A percentile compares a stretch with the other conserved stretches of the same genome.
phyloP scores from a whole-genome alignment of 1,140 invertebrate genomes.

The Zaprionus inermis region DNA sequence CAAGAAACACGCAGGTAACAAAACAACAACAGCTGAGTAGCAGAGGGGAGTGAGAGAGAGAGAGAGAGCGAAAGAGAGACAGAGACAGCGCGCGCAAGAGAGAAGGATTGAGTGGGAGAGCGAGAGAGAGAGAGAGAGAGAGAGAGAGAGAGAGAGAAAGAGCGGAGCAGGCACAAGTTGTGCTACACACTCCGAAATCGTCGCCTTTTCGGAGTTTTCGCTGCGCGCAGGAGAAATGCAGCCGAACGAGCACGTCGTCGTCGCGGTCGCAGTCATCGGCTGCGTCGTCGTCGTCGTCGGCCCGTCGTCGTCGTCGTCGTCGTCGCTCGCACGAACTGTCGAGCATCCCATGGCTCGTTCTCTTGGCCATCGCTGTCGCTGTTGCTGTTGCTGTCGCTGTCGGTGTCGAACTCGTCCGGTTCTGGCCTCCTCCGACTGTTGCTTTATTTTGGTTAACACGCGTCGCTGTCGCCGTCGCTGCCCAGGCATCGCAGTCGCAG shows the following conservation, averaged over 20 bases:
- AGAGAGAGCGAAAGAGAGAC: slow-evolving; percentile 18
- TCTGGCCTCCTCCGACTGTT: slow-evolving; percentile 69
- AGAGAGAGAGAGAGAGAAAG: background rate
- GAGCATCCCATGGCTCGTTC: slow-evolving; percentile 43
- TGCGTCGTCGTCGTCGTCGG: slow-evolving; percentile 24
- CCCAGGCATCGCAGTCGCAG: slow-evolving; percentile 8
- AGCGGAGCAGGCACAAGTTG: slow-evolving; percentile 54
- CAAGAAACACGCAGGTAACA: slow-evolving; percentile 65
- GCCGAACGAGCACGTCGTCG: slow-evolving; percentile 42
- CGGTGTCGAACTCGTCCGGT: slow-evolving; percentile 61
- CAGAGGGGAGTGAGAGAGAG: slow-evolving; percentile 4
- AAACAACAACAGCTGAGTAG: slow-evolving; percentile 64
- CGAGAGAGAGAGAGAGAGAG: slow-evolving; percentile 25
- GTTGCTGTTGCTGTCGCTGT: slow-evolving; percentile 22
- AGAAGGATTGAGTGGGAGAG: slow-evolving; percentile 26
- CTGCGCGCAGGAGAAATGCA: slow-evolving; percentile 70
- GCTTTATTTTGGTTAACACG: slow-evolving; percentile 82
- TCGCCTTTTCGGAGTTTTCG: slow-evolving; percentile 61
- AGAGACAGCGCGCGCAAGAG: slow-evolving; percentile 17
- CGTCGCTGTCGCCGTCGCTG: slow-evolving; percentile 45
- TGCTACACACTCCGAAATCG: slow-evolving; percentile 62
- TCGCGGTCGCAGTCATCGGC: slow-evolving; percentile 18
- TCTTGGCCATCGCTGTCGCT: slow-evolving; percentile 35
- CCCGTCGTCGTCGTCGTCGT: slow-evolving; percentile 13
- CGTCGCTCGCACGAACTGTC: slow-evolving; percentile 41